Evolutionary conservation across 2,113 vertebrate species (phyloP).

Genomic region (Neolamprologus tretocephalus): DNA sequence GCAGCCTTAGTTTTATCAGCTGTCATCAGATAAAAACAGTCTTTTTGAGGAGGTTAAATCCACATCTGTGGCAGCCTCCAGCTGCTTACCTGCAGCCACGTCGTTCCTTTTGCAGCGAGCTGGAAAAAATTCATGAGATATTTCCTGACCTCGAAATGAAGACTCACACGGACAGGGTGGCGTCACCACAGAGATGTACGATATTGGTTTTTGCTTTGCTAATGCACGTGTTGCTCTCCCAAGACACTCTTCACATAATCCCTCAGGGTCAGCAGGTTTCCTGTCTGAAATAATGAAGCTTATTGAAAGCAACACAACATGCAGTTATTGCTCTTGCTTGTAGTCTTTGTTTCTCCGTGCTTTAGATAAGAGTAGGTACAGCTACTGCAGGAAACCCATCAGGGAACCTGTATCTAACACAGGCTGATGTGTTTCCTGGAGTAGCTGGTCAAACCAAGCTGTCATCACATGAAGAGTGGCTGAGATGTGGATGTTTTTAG

Average conservation of each 20-base stretch:
- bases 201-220: background rate
- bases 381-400: background rate
- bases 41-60: background rate
- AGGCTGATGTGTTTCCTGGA: background rate
- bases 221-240: background rate
- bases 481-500: background rate
- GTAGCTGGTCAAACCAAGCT: background rate
- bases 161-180: background rate
- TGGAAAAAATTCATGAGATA: background rate
- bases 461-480: background rate
- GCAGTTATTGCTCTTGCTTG: no score
- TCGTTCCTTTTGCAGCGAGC: rapidly evolving
- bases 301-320: background rate
- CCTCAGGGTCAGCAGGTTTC: background rate
- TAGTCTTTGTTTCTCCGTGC: background rate
- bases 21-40: background rate
- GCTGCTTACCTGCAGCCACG: background rate
- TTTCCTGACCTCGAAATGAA: background rate
- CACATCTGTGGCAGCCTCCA: background rate
- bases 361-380: background rate
- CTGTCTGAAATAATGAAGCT: background rate
- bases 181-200: background rate
- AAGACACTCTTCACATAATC: background rate
- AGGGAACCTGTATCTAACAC: background rate
- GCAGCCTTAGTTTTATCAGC: background rate